Percentiles rank a stretch among this genome's conserved stretches.
These are phyloP conservation scores for Drosophila niveifrons DNA, from an alignment of 2,888 invertebrate species.

Conservation along the genomic window DNA sequence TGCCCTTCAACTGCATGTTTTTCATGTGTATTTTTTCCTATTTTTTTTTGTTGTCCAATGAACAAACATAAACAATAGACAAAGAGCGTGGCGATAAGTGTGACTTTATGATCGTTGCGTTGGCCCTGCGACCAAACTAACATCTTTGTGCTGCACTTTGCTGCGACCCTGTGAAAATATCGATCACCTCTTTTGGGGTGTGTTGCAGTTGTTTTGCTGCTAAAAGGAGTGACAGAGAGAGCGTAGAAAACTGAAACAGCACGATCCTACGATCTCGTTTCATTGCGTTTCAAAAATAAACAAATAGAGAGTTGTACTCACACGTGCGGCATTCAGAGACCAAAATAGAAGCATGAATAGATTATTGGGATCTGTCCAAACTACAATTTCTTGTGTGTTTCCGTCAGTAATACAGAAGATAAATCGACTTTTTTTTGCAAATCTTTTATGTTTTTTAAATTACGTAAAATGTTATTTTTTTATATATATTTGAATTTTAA, in stretches of 20 bases:
- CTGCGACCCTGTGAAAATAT: conserved; percentile 77
- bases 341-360: background rate
- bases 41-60: conserved; percentile 45
- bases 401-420: background rate
- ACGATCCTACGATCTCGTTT: background rate
- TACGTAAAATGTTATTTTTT: background rate
- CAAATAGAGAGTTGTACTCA: background rate
- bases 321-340: background rate
- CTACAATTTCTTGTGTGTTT: background rate
- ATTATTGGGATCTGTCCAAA: conserved; percentile 1
- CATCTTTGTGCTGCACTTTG: conserved; percentile 37
- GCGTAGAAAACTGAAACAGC: background rate
- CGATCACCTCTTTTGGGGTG: conserved; percentile 74
- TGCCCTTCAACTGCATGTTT: conserved; percentile 46
- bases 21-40: conserved; percentile 11
- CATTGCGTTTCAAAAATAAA: conserved; percentile 20
- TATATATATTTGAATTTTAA: background rate
- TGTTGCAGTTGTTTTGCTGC: conserved; percentile 23
- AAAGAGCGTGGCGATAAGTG: conserved; percentile 31
- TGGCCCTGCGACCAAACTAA: conserved; percentile 34
- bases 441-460: background rate
- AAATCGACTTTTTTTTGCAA: background rate
- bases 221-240: background rate
- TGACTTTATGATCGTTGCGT: conserved; percentile 25
- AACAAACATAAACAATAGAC: conserved; percentile 27